A percentile compares a stretch with the other conserved stretches of the same genome.
phyloP scores from a whole-genome alignment of 2,797 vertebrate genomes.

The Tinamus major region DNA sequence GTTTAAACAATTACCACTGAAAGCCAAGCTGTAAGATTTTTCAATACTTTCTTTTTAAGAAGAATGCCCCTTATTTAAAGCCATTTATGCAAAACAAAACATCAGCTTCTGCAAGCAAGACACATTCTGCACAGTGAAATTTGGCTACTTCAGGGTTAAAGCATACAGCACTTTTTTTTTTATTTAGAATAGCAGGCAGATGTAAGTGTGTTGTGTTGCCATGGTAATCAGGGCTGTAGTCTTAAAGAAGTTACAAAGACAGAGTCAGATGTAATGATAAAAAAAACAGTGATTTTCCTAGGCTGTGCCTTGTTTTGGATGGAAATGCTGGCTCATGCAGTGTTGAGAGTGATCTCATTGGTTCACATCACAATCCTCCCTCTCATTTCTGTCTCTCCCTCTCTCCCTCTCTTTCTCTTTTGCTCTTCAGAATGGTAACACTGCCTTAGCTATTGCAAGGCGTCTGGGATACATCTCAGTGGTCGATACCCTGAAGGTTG shows the following conservation, averaged over 20 bases:
- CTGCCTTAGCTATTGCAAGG: slow-evolving; percentile 94
- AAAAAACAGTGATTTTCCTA: slow-evolving; percentile 75
- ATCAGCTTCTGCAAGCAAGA: not conserved
- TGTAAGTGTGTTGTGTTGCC: slow-evolving; percentile 84
- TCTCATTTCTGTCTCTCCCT: slow-evolving; percentile 50
- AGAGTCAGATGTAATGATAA: slow-evolving; percentile 77
- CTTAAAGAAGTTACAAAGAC: slow-evolving; percentile 80
- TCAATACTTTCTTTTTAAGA: not conserved
- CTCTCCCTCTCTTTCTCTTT: slow-evolving; percentile 7
- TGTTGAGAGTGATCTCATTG: slow-evolving; percentile 76
- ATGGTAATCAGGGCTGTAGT: slow-evolving; percentile 77
- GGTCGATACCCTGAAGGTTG: slow-evolving; percentile 96
- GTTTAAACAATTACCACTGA: not conserved
- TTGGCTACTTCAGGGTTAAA: slow-evolving; percentile 75
- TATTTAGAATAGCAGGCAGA: slow-evolving; percentile 74
- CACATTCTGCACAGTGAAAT: not conserved
- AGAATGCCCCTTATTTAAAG: not conserved
- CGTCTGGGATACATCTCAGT: slow-evolving; percentile 98
- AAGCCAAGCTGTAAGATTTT: not conserved
- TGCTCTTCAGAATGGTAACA: slow-evolving; percentile 93
- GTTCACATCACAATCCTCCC: slow-evolving; percentile 68
- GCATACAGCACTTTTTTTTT: slow-evolving; percentile 31
- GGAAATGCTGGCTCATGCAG: slow-evolving; percentile 81
- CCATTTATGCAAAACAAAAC: not conserved
- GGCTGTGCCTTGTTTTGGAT: slow-evolving; percentile 81